Percentiles rank a stretch among this genome's conserved stretches.
Evolutionary conservation across 1,140 invertebrate genomes (phyloP).

Genomic region (Asbolus verrucosus): DNA sequence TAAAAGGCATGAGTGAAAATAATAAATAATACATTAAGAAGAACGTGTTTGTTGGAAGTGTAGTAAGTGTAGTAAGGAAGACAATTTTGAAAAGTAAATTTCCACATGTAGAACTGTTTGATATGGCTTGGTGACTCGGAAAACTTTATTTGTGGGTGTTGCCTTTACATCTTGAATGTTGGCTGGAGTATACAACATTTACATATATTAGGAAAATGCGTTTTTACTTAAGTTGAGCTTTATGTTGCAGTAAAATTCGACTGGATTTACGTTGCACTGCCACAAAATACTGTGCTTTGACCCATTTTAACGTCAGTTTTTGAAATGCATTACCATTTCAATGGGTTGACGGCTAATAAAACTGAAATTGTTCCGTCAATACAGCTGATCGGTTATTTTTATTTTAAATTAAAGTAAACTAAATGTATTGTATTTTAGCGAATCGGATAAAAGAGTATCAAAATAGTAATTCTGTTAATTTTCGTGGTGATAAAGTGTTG

Average conservation of each 20-base stretch:
- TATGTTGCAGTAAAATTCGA: background rate
- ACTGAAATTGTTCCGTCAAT: constrained; percentile 8
- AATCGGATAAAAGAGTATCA: background rate
- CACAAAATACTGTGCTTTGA: background rate
- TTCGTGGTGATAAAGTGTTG: background rate
- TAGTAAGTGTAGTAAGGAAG: constrained; percentile 6
- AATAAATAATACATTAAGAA: constrained; percentile 18
- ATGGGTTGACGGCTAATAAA: background rate
- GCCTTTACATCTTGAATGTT: constrained; percentile 18
- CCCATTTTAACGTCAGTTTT: background rate
- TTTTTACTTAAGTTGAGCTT: constrained; percentile 4
- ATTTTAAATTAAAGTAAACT: too few relatives aligned
- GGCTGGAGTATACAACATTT: background rate
- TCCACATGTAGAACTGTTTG: constrained; percentile 19
- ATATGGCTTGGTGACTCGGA: constrained; percentile 12
- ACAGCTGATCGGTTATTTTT: background rate
- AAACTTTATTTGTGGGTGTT: constrained; percentile 23
- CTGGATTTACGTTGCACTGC: background rate
- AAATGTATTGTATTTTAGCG: too few relatives aligned
- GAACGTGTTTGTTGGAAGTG: constrained; percentile 15
- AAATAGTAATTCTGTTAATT: constrained; percentile 1
- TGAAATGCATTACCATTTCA: too few relatives aligned
- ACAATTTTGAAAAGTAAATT: constrained; percentile 2
- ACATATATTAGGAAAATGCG: constrained; percentile 12
- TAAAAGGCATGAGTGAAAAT: too few relatives aligned